Evolutionary conservation across 2,888 invertebrate genomes (phyloP).

Genomic region (Patella pellucida): DNA sequence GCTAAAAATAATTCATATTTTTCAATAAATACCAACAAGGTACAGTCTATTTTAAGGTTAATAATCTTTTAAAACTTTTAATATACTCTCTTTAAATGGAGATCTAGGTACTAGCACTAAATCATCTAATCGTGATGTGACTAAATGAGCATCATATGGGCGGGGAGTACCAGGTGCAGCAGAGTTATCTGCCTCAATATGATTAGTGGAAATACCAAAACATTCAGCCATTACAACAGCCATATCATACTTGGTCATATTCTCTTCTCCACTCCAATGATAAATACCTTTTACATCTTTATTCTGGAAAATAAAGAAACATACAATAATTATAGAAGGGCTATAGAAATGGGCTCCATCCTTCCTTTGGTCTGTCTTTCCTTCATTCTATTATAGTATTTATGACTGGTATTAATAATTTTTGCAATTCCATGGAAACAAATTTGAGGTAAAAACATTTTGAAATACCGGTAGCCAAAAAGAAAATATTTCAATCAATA

Average conservation of each 20-base stretch:
- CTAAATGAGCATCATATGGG: slow-evolving; percentile 72
- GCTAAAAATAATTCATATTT: no score
- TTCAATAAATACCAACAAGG: no score
- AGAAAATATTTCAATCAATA: no score
- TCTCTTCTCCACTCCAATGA: slow-evolving; percentile 74
- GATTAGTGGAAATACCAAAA: slow-evolving; percentile 68
- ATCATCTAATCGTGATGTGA: slow-evolving; percentile 60
- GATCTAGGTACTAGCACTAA: slow-evolving; percentile 68
- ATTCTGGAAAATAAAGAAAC: slow-evolving; percentile 52
- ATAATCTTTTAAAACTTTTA: slow-evolving; percentile 40
- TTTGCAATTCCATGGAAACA: background rate
- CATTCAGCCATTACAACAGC: slow-evolving; percentile 71
- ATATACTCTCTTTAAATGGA: slow-evolving; percentile 69
- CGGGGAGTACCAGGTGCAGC: slow-evolving; percentile 64
- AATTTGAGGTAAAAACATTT: no score
- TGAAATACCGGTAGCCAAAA: no score
- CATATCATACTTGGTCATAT: slow-evolving; percentile 74
- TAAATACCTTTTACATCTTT: slow-evolving; percentile 69
- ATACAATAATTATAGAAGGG: background rate
- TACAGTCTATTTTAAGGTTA: slow-evolving; percentile 14
- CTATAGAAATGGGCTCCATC: background rate
- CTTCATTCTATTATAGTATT: background rate
- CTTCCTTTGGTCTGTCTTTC: slow-evolving; percentile 22
- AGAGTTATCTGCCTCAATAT: slow-evolving; percentile 66
- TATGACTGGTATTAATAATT: slow-evolving; percentile 1